A percentile compares a stretch with the other conserved stretches of the same genome.
Conservation (phyloP, 2,797 vertebrate genomes). For the Moxostoma hubbsi region DNA sequence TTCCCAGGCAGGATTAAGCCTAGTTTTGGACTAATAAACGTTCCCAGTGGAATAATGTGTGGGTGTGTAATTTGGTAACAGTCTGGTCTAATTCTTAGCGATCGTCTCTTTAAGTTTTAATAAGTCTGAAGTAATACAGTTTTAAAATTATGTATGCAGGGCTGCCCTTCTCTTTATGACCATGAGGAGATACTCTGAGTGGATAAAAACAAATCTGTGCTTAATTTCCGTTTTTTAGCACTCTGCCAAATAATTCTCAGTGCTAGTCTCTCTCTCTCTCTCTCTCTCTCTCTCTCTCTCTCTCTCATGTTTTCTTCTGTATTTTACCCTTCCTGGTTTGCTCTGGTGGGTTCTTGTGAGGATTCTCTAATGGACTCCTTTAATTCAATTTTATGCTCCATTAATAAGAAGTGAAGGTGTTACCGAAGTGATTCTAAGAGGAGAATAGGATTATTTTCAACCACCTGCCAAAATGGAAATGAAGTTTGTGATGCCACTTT, state of each 20-base stretch:
- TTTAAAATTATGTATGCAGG: not conserved
- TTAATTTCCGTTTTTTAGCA: not conserved
- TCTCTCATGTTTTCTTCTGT: not conserved
- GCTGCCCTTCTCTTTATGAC: not conserved
- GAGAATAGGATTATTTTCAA: constrained; percentile 37
- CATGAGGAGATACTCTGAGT: constrained; percentile 7
- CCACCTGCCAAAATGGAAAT: not conserved
- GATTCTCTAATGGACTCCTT: constrained; percentile 35
- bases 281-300: not conserved
- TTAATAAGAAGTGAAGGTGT: constrained; percentile 42
- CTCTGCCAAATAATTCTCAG: not conserved
- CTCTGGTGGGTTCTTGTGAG: constrained; percentile 32
- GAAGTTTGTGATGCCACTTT: not conserved
- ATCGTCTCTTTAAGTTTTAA: constrained; percentile 19
- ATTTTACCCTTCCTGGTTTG: not conserved
- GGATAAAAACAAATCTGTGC: constrained; percentile 4
- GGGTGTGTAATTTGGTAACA: not conserved
- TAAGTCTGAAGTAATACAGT: not conserved
- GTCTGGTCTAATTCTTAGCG: not conserved
- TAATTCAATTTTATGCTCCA: constrained; percentile 54
- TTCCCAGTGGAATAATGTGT: not conserved
- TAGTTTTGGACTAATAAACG: not conserved
- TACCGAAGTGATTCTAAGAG: constrained; percentile 38
- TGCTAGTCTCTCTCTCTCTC: not conserved
- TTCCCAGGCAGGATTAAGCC: not conserved